Conservation (phyloP, 2,888 invertebrate species). For the Caenorhabditis uteleia region DNA sequence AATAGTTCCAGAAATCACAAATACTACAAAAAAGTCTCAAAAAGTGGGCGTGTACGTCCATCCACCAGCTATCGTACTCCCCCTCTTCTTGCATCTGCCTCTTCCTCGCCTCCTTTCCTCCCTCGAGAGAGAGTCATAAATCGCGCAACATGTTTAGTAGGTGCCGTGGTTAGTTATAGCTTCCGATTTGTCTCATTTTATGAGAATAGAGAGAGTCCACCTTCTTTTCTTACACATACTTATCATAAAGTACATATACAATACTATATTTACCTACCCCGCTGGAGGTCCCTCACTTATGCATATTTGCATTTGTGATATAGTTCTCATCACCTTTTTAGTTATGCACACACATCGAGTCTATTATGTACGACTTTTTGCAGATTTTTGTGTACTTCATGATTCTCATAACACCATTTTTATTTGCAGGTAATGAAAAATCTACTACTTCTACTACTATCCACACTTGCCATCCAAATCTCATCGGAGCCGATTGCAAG, state of each 20-base stretch:
- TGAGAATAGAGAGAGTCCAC: too few relatives aligned
- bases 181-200: too few relatives aligned
- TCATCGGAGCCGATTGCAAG: conserved; percentile 21
- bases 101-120: conserved; percentile 5
- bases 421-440: conserved; percentile 22
- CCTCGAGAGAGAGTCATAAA: conserved; percentile 34
- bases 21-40: background rate
- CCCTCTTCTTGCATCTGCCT: conserved; percentile 4
- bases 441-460: conserved; percentile 8
- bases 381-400: conserved; percentile 1
- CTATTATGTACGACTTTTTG: background rate
- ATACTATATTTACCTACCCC: conserved; percentile 3
- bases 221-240: too few relatives aligned
- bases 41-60: conserved; percentile 23
- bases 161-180: conserved; percentile 39
- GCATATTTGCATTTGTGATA: conserved; percentile 42
- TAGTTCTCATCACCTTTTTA: conserved; percentile 6
- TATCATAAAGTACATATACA: too few relatives aligned
- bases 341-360: background rate
- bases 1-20: background rate
- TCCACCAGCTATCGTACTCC: conserved; percentile 7
- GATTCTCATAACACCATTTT: background rate
- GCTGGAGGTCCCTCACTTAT: conserved; percentile 25
- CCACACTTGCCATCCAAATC: background rate
- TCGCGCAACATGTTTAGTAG: conserved; percentile 47